phyloP scores from a whole-genome alignment of 1,140 invertebrate genomes.

The Holotrichia oblita region DNA sequence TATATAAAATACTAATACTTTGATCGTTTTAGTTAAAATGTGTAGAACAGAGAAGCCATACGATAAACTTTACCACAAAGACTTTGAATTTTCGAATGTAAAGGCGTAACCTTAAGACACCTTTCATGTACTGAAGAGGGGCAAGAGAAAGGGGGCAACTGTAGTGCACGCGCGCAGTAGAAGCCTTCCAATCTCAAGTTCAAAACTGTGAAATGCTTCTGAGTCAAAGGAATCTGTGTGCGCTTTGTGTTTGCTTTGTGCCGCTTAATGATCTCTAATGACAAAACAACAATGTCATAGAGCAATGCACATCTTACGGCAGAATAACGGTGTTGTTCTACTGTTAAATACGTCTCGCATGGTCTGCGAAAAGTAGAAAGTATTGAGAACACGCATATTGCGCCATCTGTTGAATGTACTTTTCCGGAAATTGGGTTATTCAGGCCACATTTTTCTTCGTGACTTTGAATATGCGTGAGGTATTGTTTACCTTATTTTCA shows the following conservation, averaged over 20 bases:
- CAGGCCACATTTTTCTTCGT: not conserved
- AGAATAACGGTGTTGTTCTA: constrained; percentile 27
- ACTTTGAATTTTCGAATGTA: not conserved
- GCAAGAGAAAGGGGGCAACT: too few species aligned
- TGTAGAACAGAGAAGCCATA: too few species aligned
- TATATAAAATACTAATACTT: too few species aligned
- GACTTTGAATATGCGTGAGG: not conserved
- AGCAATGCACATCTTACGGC: constrained; percentile 15
- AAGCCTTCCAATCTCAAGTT: not conserved
- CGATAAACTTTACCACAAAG: not conserved
- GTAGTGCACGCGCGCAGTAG: not conserved
- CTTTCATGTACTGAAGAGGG: not conserved
- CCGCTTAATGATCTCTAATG: constrained; percentile 8
- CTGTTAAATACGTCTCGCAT: not conserved
- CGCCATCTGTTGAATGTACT: constrained; percentile 26
- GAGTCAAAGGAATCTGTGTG: constrained; percentile 3
- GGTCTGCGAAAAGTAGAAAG: not conserved
- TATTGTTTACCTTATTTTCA: constrained; percentile 10
- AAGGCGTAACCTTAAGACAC: not conserved
- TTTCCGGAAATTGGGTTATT: constrained; percentile 20
- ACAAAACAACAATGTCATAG: not conserved
- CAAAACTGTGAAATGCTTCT: not conserved
- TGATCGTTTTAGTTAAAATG: too few species aligned
- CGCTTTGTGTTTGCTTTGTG: not conserved
- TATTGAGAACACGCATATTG: constrained; percentile 4